phyloP scores from a whole-genome alignment of 2,888 invertebrate genomes.

The Cylloceria caligata region DNA sequence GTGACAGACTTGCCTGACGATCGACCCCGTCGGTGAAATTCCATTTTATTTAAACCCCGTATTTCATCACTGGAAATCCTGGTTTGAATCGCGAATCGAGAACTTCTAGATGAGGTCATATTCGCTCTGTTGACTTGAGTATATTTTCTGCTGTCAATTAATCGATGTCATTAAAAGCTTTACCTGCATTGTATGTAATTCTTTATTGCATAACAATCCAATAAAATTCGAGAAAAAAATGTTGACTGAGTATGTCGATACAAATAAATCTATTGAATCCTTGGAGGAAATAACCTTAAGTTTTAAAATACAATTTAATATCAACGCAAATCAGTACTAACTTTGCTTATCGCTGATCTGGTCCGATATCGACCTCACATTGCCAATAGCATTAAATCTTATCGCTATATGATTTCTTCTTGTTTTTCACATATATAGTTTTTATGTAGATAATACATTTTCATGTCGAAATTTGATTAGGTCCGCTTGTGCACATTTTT shows the following conservation, averaged over 20 bases:
- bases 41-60: conserved; percentile 40
- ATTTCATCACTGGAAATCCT: conserved; percentile 11
- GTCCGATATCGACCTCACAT: too few relatives aligned
- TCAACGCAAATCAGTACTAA: too few relatives aligned
- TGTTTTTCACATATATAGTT: too few relatives aligned
- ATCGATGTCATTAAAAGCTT: conserved; percentile 28
- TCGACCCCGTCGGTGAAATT: conserved; percentile 37
- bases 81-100: conserved; percentile 42
- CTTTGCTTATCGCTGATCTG: too few relatives aligned
- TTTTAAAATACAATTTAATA: too few relatives aligned
- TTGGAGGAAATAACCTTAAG: background rate
- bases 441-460: too few relatives aligned
- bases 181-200: background rate
- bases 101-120: conserved; percentile 35
- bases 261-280: background rate
- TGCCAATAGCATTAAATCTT: too few relatives aligned
- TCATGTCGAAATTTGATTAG: too few relatives aligned
- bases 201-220: too few relatives aligned
- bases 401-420: too few relatives aligned
- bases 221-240: background rate
- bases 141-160: conserved; percentile 17
- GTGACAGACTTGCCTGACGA: conserved; percentile 66
- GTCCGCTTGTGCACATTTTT: too few relatives aligned
- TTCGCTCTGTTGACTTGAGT: conserved; percentile 44
- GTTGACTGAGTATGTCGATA: background rate